Conservation (phyloP, 2,797 vertebrate genomes). For the Cyclura pinguis region DNA sequence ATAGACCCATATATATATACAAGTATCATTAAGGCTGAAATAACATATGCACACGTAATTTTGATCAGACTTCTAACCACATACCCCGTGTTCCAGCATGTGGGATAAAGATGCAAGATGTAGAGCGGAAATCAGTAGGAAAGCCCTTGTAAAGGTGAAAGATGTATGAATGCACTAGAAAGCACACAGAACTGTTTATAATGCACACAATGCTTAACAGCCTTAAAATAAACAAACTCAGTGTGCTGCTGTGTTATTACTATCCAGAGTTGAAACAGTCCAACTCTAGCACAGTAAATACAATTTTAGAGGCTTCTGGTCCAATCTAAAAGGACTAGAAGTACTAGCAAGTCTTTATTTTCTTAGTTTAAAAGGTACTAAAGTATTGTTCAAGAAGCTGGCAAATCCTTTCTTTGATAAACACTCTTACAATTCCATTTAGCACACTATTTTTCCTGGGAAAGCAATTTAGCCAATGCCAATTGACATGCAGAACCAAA, state of each 20-base stretch:
- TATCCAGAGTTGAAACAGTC: neutral
- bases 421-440: neutral
- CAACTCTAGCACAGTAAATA: neutral
- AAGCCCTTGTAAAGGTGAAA: neutral
- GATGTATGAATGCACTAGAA: neutral
- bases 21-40: neutral
- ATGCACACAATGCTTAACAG: neutral
- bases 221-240: neutral
- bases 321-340: neutral
- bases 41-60: neutral
- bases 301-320: neutral
- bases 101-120: neutral
- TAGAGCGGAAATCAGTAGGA: neutral
- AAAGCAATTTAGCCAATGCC: neutral
- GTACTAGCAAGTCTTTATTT: no score
- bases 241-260: neutral
- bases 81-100: neutral
- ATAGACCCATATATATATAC: neutral
- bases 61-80: neutral
- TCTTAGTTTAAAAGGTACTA: neutral
- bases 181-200: neutral
- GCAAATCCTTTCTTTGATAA: neutral
- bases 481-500: neutral
- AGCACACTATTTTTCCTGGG: neutral
- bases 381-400: neutral